These are phyloP conservation scores for Cephus sareptanus DNA, from an alignment of 2,888 invertebrate genomes.

Conservation along the genomic window DNA sequence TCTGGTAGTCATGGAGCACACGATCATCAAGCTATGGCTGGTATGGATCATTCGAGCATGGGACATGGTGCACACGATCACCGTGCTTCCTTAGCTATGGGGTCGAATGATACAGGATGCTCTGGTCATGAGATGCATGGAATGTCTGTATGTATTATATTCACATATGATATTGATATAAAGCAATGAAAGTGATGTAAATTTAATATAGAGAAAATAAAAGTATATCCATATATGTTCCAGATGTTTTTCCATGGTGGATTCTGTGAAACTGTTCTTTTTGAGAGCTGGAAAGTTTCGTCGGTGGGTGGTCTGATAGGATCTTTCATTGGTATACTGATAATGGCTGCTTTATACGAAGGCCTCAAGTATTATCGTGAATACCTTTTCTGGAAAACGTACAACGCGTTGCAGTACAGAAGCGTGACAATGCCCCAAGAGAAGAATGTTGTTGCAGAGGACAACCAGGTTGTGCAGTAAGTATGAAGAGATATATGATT, in stretches of 20 bases:
- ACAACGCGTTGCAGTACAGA: constrained; percentile 85
- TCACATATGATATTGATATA: background rate
- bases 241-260: constrained; percentile 85
- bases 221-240: constrained; percentile 15
- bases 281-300: constrained; percentile 83
- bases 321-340: constrained; percentile 91
- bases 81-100: constrained; percentile 10
- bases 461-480: constrained; percentile 84
- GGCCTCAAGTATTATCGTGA: constrained; percentile 89
- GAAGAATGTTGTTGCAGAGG: constrained; percentile 73
- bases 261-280: constrained; percentile 80
- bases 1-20: constrained; percentile 35
- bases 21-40: constrained; percentile 29
- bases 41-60: constrained; percentile 31
- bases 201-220: background rate
- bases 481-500: constrained; percentile 53
- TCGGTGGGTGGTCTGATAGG: constrained; percentile 83
- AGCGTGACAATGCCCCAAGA: constrained; percentile 84
- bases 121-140: constrained; percentile 45
- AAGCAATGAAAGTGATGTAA: background rate
- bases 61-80: constrained; percentile 21
- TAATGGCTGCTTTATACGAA: constrained; percentile 94
- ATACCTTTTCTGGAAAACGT: constrained; percentile 85
- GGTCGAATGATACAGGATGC: constrained; percentile 5
- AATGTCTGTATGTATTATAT: constrained; percentile 55